Percentiles rank a stretch among this genome's conserved stretches.
Conservation (phyloP, 2,797 vertebrate species). For the Sebastes hubbsi region DNA sequence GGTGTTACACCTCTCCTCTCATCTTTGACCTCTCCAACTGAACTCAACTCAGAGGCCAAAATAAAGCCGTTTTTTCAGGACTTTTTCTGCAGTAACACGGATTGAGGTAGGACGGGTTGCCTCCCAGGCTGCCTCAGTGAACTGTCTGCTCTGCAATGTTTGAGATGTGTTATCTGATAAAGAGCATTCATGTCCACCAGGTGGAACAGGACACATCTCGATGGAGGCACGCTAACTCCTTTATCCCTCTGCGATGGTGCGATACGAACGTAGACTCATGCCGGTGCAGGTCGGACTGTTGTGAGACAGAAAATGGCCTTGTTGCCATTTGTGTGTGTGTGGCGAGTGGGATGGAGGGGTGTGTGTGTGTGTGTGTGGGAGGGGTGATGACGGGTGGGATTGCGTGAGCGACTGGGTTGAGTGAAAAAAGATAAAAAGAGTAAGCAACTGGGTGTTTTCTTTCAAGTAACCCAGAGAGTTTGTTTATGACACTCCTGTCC, state of each 20-base stretch:
- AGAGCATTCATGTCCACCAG: constrained; percentile 74
- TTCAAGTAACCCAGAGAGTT: not conserved
- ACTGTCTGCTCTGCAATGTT: constrained; percentile 46
- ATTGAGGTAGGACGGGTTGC: not conserved
- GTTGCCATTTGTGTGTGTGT: constrained; percentile 12
- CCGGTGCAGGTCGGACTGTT: constrained; percentile 69
- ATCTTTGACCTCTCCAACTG: constrained; percentile 30
- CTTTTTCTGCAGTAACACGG: not conserved
- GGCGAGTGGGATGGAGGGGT: not conserved
- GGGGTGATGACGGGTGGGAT: not conserved
- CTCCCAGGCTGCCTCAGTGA: constrained; percentile 17
- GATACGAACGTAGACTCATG: constrained; percentile 73
- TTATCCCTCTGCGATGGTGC: constrained; percentile 64
- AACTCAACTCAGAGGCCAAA: not conserved
- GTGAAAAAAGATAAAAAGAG: constrained; percentile 6
- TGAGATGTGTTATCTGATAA: constrained; percentile 72
- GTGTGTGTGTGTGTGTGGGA: not conserved
- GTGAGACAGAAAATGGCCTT: constrained; percentile 22
- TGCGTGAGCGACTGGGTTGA: constrained; percentile 19
- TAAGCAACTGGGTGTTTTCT: not conserved
- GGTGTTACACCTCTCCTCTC: not conserved
- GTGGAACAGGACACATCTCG: constrained; percentile 78
- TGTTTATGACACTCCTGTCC: not conserved
- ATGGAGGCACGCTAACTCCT: constrained; percentile 81
- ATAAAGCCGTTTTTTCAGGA: not conserved